phyloP scores from a whole-genome alignment of 2,113 vertebrate species.

The Onychostruthus taczanowskii region DNA sequence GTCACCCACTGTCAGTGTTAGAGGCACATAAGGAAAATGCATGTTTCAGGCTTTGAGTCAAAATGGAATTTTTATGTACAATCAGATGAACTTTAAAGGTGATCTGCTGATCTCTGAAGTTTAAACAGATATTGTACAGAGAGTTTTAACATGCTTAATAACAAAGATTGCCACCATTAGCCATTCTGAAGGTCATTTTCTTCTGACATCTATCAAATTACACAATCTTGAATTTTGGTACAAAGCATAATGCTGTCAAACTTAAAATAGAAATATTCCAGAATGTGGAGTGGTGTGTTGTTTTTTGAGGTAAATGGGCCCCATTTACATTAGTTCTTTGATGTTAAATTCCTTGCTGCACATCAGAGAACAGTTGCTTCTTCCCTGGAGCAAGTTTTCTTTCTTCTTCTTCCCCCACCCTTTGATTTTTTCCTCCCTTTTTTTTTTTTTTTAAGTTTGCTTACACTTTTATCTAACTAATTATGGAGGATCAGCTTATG shows the following conservation, averaged over 20 bases:
- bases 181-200: constrained; percentile 42
- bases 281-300: constrained; percentile 58
- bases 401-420: constrained; percentile 57
- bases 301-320: constrained; percentile 72
- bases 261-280: constrained; percentile 66
- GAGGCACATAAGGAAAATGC: not conserved
- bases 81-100: constrained; percentile 30
- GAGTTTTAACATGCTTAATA: not conserved
- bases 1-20: not conserved
- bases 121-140: not conserved
- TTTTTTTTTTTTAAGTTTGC: not conserved
- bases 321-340: constrained; percentile 79
- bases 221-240: constrained; percentile 51
- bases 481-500: constrained; percentile 68
- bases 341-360: constrained; percentile 79
- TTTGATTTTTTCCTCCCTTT: constrained; percentile 4
- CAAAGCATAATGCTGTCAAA: constrained; percentile 64
- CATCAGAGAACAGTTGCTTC: constrained; percentile 80
- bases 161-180: constrained; percentile 10
- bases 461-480: constrained; percentile 70
- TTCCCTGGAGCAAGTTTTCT: constrained; percentile 75
- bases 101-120: constrained; percentile 24
- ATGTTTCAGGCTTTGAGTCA: not conserved
- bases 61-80: constrained; percentile 1
- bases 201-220: constrained; percentile 66